A percentile compares a stretch with the other conserved stretches of the same genome.
phyloP scores from a whole-genome alignment of 2,888 invertebrate genomes.

The Cosmia pyralina region DNA sequence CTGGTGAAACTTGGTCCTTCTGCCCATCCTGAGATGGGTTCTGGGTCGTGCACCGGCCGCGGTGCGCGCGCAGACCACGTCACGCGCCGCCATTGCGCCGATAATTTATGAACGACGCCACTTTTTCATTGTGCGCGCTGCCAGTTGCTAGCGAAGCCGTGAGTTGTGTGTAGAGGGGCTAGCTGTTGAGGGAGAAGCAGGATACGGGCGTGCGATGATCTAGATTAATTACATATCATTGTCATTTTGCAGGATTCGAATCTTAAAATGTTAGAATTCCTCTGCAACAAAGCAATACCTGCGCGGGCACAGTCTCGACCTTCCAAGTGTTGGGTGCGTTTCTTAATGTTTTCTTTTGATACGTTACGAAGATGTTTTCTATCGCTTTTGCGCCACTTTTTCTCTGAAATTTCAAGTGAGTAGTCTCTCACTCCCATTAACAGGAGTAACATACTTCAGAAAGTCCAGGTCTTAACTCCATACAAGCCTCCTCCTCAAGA shows the following conservation, averaged over 20 bases:
- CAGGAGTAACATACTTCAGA: too few relatives aligned
- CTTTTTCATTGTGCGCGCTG: slow-evolving; percentile 77
- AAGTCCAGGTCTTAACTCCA: too few relatives aligned
- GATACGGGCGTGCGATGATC: slow-evolving; percentile 21
- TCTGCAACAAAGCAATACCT: background rate
- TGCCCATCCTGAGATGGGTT: background rate
- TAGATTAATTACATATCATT: too few relatives aligned
- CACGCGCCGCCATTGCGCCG: slow-evolving; percentile 71
- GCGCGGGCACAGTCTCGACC: too few relatives aligned
- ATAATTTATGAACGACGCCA: slow-evolving; percentile 79
- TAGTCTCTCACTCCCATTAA: too few relatives aligned
- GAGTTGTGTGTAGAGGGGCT: slow-evolving; percentile 53
- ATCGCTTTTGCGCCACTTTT: too few relatives aligned
- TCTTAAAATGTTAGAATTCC: background rate
- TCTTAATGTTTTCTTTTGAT: too few relatives aligned
- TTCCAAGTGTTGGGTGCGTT: too few relatives aligned
- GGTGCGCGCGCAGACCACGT: slow-evolving; percentile 70
- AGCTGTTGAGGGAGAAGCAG: background rate
- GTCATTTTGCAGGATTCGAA: too few relatives aligned
- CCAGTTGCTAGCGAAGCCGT: slow-evolving; percentile 63
- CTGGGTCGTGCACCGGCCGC: slow-evolving; percentile 53
- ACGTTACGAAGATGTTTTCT: too few relatives aligned
- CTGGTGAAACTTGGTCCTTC: slow-evolving; percentile 1
- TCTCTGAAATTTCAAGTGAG: too few relatives aligned
- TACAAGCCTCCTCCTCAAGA: background rate